phyloP scores from a whole-genome alignment of 2,113 vertebrate genomes.

The Lepus timidus region DNA sequence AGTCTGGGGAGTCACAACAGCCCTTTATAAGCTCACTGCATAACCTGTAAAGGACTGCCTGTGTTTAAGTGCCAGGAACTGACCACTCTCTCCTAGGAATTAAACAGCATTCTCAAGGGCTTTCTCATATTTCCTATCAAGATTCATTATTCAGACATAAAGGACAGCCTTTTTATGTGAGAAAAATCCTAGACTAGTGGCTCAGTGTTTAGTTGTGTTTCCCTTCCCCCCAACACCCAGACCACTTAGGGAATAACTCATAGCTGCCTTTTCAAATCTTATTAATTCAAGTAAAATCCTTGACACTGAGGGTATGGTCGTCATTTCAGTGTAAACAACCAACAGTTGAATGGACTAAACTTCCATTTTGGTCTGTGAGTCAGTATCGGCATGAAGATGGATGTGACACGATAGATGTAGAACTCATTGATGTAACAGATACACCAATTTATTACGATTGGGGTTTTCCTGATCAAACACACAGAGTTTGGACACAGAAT shows the following conservation, averaged over 20 bases:
- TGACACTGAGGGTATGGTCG: background rate
- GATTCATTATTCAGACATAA: background rate
- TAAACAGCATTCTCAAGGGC: background rate
- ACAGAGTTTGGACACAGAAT: background rate
- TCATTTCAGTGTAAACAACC: background rate
- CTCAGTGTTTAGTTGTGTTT: background rate
- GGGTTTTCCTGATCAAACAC: background rate
- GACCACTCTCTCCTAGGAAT: background rate
- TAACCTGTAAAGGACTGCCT: too few species aligned
- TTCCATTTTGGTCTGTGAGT: background rate
- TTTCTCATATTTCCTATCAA: background rate
- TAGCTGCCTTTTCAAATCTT: background rate
- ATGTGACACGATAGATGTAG: fast-evolving
- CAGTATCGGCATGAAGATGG: background rate
- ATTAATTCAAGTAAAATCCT: background rate
- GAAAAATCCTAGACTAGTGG: background rate
- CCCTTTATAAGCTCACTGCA: background rate
- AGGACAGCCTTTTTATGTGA: background rate
- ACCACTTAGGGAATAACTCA: background rate
- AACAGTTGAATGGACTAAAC: background rate
- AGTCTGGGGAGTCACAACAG: background rate
- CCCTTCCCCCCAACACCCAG: too few species aligned
- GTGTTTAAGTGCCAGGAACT: background rate
- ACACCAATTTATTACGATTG: fast-evolving
- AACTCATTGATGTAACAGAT: fast-evolving